Evolutionary conservation across 2,113 vertebrate species (phyloP).

Genomic region (Ophiodon elongatus): DNA sequence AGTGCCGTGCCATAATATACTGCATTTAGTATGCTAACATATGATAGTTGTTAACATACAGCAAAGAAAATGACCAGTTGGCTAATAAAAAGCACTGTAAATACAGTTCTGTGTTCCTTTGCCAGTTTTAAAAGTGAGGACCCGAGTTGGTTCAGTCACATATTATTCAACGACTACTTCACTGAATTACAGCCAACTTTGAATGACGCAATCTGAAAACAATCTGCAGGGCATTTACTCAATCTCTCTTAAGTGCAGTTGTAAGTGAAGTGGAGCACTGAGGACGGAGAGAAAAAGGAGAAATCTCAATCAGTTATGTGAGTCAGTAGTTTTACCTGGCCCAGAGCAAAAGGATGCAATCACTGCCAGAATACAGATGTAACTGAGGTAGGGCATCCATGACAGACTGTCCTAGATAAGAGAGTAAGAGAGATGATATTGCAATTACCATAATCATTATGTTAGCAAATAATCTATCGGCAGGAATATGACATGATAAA

Average conservation of each 20-base stretch:
- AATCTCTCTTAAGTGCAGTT: conserved; percentile 8
- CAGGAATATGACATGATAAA: neutral
- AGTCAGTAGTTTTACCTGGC: conserved; percentile 86
- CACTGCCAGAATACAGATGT: conserved; percentile 89
- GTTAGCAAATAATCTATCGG: neutral
- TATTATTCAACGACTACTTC: conserved; percentile 16
- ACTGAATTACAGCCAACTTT: conserved; percentile 16
- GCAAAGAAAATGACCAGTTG: neutral
- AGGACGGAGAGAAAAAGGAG: neutral
- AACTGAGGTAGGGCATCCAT: conserved; percentile 93
- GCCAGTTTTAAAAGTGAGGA: neutral
- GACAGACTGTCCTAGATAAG: conserved; percentile 77
- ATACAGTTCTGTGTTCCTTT: neutral
- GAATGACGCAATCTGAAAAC: neutral
- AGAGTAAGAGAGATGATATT: neutral
- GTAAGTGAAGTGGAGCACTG: neutral
- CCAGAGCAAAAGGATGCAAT: conserved; percentile 95
- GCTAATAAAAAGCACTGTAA: neutral
- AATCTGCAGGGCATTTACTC: neutral
- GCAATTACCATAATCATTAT: neutral
- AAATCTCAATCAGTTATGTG: neutral
- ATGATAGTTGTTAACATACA: neutral
- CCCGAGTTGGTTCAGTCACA: conserved; percentile 5
- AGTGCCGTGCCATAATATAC: neutral
- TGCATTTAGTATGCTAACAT: conserved; percentile 37